These are phyloP conservation scores for Seladonia tumulorum DNA, from an alignment of 2,888 invertebrate species.

Conservation along the genomic window DNA sequence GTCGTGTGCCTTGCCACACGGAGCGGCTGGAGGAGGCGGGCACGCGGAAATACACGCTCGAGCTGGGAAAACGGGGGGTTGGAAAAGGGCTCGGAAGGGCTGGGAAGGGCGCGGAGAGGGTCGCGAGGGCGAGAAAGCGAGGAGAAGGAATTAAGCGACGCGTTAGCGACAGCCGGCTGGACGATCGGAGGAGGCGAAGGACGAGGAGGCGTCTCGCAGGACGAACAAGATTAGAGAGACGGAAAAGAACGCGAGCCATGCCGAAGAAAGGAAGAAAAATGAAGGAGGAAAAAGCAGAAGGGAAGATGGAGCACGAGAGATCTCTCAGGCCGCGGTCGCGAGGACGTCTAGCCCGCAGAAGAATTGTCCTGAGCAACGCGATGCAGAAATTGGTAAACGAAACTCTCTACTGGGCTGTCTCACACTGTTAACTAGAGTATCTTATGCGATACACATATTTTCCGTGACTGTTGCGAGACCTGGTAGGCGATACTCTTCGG, in stretches of 20 bases:
- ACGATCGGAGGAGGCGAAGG: conserved; percentile 5
- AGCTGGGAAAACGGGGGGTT: conserved; percentile 13
- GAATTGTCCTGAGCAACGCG: neutral
- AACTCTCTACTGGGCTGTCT: neutral
- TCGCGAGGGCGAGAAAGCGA: neutral
- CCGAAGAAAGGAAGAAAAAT: neutral
- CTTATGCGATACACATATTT: too few relatives aligned
- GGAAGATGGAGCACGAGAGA: neutral
- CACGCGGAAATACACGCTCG: conserved; percentile 31
- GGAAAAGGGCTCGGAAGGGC: neutral
- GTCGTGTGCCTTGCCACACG: conserved; percentile 23
- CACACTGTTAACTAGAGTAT: too few relatives aligned
- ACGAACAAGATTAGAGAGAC: conserved; percentile 30
- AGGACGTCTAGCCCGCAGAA: neutral
- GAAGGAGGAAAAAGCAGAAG: neutral
- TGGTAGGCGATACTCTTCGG: too few relatives aligned
- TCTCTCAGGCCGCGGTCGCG: neutral
- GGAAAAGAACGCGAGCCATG: conserved; percentile 20
- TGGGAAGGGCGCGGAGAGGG: neutral
- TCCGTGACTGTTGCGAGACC: too few relatives aligned
- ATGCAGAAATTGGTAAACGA: neutral
- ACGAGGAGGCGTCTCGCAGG: neutral
- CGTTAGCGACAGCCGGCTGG: conserved; percentile 35
- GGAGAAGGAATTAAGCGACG: conserved; percentile 39
- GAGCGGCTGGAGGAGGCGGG: conserved; percentile 6